Percentiles rank a stretch among this genome's conserved stretches.
These are phyloP conservation scores for Harlomillsia oculata DNA, from an alignment of 1,140 invertebrate genomes.

Conservation along the genomic window DNA sequence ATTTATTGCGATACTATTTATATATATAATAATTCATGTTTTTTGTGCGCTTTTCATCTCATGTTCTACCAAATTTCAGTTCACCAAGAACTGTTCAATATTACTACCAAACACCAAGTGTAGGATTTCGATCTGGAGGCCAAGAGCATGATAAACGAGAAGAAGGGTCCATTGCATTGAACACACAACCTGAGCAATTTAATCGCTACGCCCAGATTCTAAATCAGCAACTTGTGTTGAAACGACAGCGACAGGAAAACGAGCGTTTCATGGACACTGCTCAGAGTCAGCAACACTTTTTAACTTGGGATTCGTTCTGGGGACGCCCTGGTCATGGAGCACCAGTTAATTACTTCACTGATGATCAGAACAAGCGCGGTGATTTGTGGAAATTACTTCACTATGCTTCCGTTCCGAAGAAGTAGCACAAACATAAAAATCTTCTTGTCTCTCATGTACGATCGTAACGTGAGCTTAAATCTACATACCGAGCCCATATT, in stretches of 20 bases:
- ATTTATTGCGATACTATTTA: background rate
- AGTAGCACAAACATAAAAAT: background rate
- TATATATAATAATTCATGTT: background rate
- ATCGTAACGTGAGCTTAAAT: no score
- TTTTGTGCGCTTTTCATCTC: no score
- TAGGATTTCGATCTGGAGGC: no score
- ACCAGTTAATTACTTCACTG: slow-evolving; percentile 6
- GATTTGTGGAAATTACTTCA: slow-evolving; percentile 12
- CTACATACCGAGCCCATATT: no score
- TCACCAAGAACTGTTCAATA: slow-evolving; percentile 2
- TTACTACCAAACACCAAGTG: slow-evolving; percentile 1
- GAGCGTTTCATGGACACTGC: slow-evolving; percentile 4
- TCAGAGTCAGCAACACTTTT: slow-evolving; percentile 1
- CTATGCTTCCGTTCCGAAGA: background rate
- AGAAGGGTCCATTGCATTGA: no score
- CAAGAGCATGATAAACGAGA: no score
- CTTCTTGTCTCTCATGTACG: no score
- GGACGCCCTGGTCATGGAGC: slow-evolving; percentile 4
- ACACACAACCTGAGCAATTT: background rate
- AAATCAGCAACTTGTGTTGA: background rate
- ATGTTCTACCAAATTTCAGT: no score
- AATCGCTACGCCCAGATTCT: slow-evolving; percentile 5
- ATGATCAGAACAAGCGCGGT: slow-evolving; percentile 1
- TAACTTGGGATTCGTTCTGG: slow-evolving; percentile 10
- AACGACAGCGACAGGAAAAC: background rate